These are phyloP conservation scores for Phymatocera aterrima DNA, from an alignment of 2,888 invertebrate species.

Conservation along the genomic window DNA sequence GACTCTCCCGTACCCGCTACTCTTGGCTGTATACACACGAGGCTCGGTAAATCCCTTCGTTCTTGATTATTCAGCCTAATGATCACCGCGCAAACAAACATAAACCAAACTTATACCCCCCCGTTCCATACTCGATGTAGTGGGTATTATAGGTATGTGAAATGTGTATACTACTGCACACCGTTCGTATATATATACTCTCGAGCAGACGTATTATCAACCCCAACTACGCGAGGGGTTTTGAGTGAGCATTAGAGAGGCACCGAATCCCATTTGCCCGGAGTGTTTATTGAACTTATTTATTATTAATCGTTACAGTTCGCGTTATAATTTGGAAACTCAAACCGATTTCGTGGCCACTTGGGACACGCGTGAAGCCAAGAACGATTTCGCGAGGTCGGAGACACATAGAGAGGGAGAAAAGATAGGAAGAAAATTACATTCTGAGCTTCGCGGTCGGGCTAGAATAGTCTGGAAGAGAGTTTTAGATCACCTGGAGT, in stretches of 20 bases:
- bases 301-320: conserved; percentile 10
- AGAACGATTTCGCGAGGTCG: background rate
- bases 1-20: background rate
- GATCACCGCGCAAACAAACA: conserved; percentile 53
- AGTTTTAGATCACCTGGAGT: background rate
- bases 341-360: background rate
- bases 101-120: conserved; percentile 35
- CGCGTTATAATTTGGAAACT: background rate
- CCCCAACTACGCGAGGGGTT: conserved; percentile 25
- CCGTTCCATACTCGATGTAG: background rate
- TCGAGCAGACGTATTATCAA: conserved; percentile 22
- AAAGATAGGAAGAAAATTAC: background rate
- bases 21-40: conserved; percentile 4
- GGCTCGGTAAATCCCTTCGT: conserved; percentile 9
- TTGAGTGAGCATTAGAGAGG: background rate
- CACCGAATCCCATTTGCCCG: conserved; percentile 3
- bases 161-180: background rate
- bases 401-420: background rate
- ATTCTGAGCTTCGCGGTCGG: background rate
- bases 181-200: background rate
- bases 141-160: too few relatives aligned
- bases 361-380: background rate
- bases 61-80: conserved; percentile 55
- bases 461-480: too few relatives aligned
- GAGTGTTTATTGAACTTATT: conserved; percentile 33